Evolutionary conservation across 2,113 vertebrate genomes (phyloP).

Genomic region (human): GRCh38 chr9:29501001-29501500

Average conservation of each 20-base stretch:
- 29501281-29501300: neutral
- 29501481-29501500: neutral
- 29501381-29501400: neutral
- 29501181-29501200: neutral
- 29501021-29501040: neutral
- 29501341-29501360: neutral
- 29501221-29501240: neutral
- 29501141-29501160: neutral
- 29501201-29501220: neutral
- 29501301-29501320: neutral
- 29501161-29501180: neutral
- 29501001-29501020: neutral
- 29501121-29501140: neutral
- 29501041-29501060: neutral
- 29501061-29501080: neutral
- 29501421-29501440: neutral
- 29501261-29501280: neutral
- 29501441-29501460: neutral
- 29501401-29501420: neutral
- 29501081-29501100: neutral
- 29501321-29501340: neutral
- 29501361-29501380: neutral
- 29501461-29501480: neutral
- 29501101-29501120: neutral
- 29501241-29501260: neutral